Base-by-base conservation (phyloP, 2,113 vertebrate genomes). In the Tupaia tana region DNA sequence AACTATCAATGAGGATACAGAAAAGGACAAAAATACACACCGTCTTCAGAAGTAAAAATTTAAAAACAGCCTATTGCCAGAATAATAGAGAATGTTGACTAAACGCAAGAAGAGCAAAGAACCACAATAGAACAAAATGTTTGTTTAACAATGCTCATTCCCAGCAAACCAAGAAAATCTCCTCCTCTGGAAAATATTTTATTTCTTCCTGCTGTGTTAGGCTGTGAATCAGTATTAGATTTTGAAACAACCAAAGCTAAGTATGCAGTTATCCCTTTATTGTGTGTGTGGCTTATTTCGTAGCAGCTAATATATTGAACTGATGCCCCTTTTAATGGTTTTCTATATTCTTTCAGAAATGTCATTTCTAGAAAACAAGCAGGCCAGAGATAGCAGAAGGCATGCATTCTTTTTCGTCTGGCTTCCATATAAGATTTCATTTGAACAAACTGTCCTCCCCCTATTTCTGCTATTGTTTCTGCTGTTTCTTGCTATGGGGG, bases 321-420 rank as follows among this genome's bases (percentile, higher is more conserved):
- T 14, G 52, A 79, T 94, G 67, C 0, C 13, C 8, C 6, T n/a
- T 43, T 67, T 43, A 2, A 56, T 1, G 22, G 83, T 25, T 78
- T 89, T 95, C 58, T 87, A 20, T 78, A 79, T 67, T 86, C 25
- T 58, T 92, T 91, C 10, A 58, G 63, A 93, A 93, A 94, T 81
- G n/a, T 93, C 84, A 81, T 89, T 73, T 80, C 9, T 54, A 52
- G 61, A 77, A 89, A 93, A 8, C 31, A 54, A 27, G 29, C 94
- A 34, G 4, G 2, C 58, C 11, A 27, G 84, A 74, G 54, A 61
- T 2, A 71, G 63, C 18, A 34, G 22, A 54, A 74, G 18, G n/a
- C 9, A 11, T 64, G 54, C 5, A 20, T n/a, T 24, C 0, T 25
- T 69, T 56, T 25, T 11, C 73, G 34, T 0, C 27, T 27, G 7